Base-by-base conservation (phyloP, 2,888 invertebrate genomes). In the Drosophila pseudotalamancana region DNA sequence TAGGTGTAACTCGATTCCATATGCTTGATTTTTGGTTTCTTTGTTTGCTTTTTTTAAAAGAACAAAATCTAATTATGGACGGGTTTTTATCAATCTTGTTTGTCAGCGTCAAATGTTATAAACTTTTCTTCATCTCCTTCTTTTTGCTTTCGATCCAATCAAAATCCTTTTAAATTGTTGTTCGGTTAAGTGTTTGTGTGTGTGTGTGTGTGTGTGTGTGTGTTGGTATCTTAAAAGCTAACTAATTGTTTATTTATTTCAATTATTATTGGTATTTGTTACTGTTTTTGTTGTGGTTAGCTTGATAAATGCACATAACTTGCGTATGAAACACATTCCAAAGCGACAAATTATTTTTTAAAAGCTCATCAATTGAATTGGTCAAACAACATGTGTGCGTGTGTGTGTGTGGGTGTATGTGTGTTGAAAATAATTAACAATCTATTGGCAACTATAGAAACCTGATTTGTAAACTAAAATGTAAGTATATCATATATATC, bases 81-180 rank as follows among this genome's bases (percentile, higher is more conserved):
- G 89, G 89, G 89, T 87, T 86, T 75, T 77, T 81, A 81, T 89
- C 89, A 89, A 89, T 89, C 88, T 89, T 89, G 82, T 86, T 77
- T 86, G 73, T 84, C 77, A 80, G 80, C 72, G 45, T 72, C 61
- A 59, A 68, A 45, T 71, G 49, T 54, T 42, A 32, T 48, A 59
- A 64, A 40, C 56, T 45, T 65, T 46, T 27, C 12, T 5, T 14
- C 25, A 16, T 11, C 11, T 16, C 5, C 16, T 72, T 72, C 72
- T 14, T 40, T 25, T 11, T 14, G 14, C 5, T 25, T 72, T 72
- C 72, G 62, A 53, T 72, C 55, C 57, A 43, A 59, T 39, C 46
- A 37, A 60, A 40, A 54, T 32, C 54, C 12, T 42, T 63, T 14
- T 31, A 39, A 46, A 32, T 46, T 31, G 12, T 39, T 25, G 50